A percentile compares a stretch with the other conserved stretches of the same genome.
phyloP scores from a whole-genome alignment of 2,888 invertebrate species.

The Flabesymbios commensalis region DNA sequence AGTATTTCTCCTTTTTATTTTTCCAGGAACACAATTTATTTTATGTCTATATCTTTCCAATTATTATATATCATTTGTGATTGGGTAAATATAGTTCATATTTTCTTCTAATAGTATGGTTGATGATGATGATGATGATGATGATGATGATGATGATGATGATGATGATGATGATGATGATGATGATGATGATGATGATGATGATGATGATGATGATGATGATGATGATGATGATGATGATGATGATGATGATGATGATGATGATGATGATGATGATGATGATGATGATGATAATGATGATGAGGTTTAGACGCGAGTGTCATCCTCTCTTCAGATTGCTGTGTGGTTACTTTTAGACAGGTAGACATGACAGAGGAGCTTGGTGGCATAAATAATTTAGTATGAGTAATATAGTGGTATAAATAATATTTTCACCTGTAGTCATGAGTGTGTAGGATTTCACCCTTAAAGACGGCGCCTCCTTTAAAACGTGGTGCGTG shows the following conservation, averaged over 20 bases:
- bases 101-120: background rate
- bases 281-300: too few species aligned
- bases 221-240: constrained; percentile 18
- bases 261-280: background rate
- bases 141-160: constrained; percentile 13
- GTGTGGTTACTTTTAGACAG: background rate
- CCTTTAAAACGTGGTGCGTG: constrained; percentile 38
- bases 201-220: constrained; percentile 18
- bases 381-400: too few species aligned
- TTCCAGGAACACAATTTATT: too few species aligned
- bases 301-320: background rate
- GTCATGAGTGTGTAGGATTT: constrained; percentile 32
- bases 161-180: constrained; percentile 2
- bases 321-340: background rate
- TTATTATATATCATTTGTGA: too few species aligned
- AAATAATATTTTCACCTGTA: constrained; percentile 43
- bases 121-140: constrained; percentile 14
- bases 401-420: too few species aligned
- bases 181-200: constrained; percentile 13
- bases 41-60: too few species aligned
- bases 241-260: constrained; percentile 17
- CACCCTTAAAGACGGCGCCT: constrained; percentile 2
- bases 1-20: too few species aligned
- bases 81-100: too few species aligned
- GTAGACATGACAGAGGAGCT: too few species aligned